A percentile compares a stretch with the other conserved stretches of the same genome.
Conservation (phyloP, 1,140 invertebrate species). For the Lordiphosa collinella region DNA sequence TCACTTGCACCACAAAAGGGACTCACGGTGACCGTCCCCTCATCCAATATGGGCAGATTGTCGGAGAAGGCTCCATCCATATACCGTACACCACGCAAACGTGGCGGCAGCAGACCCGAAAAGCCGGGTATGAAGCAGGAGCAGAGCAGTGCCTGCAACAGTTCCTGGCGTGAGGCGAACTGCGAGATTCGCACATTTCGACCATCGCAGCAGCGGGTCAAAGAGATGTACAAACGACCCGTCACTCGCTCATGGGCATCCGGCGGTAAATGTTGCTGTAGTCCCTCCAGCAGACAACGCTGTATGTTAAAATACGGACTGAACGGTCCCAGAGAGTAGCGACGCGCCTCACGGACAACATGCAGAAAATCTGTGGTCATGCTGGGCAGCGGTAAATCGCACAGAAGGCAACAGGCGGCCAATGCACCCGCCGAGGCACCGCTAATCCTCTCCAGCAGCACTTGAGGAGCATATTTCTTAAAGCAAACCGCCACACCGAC, state of each 20-base stretch:
- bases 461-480: conserved; percentile 96
- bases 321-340: conserved; percentile 93
- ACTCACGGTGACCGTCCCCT: conserved; percentile 97
- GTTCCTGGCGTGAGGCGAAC: conserved; percentile 93
- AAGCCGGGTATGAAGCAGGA: conserved; percentile 98
- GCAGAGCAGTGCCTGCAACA: conserved; percentile 95
- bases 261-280: conserved; percentile 92
- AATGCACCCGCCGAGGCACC: conserved; percentile 98
- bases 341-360: conserved; percentile 91
- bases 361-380: conserved; percentile 92
- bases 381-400: conserved; percentile 94
- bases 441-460: conserved; percentile 93
- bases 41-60: conserved; percentile 95
- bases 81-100: conserved; percentile 93
- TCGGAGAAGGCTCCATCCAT: conserved; percentile 98
- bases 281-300: conserved; percentile 89
- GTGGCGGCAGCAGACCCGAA: conserved; percentile 94
- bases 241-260: conserved; percentile 94
- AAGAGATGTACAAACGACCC: conserved; percentile 94
- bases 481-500: conserved; percentile 98
- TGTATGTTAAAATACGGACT: conserved; percentile 97
- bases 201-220: conserved; percentile 96
- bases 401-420: conserved; percentile 94
- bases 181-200: conserved; percentile 97
- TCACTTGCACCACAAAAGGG: conserved; percentile 99